These are phyloP conservation scores for Origma solitaria DNA, from an alignment of 2,113 vertebrate genomes.

Conservation along the genomic window DNA sequence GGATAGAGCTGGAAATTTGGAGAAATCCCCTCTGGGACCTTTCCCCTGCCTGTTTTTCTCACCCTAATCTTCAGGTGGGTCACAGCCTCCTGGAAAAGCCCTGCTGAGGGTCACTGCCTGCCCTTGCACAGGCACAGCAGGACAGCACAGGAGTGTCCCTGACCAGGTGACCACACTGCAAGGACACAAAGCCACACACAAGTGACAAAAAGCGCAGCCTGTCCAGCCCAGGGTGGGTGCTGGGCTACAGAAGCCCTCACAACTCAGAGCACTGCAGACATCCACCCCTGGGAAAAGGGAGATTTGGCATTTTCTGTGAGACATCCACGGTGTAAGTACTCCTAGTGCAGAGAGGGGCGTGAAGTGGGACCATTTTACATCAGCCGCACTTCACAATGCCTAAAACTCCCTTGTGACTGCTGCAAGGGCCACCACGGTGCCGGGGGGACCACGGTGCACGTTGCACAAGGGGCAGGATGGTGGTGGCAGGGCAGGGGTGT, in stretches of 20 bases:
- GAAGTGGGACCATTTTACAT: background rate
- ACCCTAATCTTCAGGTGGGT: background rate
- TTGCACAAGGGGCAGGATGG: background rate
- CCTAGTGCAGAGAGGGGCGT: background rate
- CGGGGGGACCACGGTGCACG: rapidly evolving
- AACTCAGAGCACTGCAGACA: background rate
- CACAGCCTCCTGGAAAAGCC: background rate
- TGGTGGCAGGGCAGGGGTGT: background rate
- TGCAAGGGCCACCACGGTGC: rapidly evolving
- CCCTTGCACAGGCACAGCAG: background rate
- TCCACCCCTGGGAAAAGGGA: background rate
- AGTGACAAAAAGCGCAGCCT: background rate
- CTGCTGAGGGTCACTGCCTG: background rate
- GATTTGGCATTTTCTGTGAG: background rate
- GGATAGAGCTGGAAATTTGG: background rate
- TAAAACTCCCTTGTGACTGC: background rate
- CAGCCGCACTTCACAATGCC: background rate
- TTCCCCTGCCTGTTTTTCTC: background rate
- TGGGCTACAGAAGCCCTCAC: background rate
- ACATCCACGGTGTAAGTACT: background rate
- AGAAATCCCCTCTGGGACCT: background rate
- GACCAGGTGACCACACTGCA: background rate
- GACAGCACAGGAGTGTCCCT: background rate
- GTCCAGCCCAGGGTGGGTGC: background rate
- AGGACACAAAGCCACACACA: no score